Conservation (phyloP, 2,797 vertebrate genomes). For the Diplodus puntazzo region DNA sequence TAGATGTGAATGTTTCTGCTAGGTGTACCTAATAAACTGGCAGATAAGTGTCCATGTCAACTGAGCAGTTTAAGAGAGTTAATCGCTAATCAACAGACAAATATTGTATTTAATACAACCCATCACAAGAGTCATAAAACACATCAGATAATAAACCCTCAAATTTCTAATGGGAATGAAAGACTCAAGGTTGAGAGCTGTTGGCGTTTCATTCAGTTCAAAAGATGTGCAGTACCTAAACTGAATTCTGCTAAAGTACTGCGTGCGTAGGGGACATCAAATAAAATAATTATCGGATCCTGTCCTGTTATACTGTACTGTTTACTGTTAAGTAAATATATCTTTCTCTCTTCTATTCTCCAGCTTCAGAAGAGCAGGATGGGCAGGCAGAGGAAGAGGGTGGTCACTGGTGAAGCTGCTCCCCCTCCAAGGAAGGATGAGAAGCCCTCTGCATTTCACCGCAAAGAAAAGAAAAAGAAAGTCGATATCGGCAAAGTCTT, state of each 20-base stretch:
- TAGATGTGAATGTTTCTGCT: background rate
- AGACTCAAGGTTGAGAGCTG: background rate
- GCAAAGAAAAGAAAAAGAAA: conserved; percentile 89
- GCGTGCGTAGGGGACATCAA: background rate
- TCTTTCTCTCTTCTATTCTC: conserved; percentile 11
- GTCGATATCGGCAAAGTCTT: conserved; percentile 85
- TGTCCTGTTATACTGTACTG: background rate
- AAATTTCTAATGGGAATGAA: background rate
- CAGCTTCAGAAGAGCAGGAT: conserved; percentile 79
- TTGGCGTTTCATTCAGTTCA: background rate
- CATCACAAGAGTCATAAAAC: no score
- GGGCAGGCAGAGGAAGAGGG: conserved; percentile 87
- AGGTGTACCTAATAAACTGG: background rate
- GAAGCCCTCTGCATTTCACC: conserved; percentile 76
- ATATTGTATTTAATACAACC: no score
- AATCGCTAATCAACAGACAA: no score
- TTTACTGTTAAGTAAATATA: background rate
- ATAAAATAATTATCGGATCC: background rate
- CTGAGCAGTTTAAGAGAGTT: background rate
- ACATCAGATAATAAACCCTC: no score
- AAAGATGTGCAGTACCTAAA: background rate
- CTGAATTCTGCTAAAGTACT: background rate
- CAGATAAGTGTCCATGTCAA: no score
- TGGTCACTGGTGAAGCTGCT: conserved; percentile 75
- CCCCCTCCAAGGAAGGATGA: conserved; percentile 83